These are phyloP conservation scores for Siphlonurus alternatus DNA, from an alignment of 2,888 invertebrate genomes.

Conservation along the genomic window DNA sequence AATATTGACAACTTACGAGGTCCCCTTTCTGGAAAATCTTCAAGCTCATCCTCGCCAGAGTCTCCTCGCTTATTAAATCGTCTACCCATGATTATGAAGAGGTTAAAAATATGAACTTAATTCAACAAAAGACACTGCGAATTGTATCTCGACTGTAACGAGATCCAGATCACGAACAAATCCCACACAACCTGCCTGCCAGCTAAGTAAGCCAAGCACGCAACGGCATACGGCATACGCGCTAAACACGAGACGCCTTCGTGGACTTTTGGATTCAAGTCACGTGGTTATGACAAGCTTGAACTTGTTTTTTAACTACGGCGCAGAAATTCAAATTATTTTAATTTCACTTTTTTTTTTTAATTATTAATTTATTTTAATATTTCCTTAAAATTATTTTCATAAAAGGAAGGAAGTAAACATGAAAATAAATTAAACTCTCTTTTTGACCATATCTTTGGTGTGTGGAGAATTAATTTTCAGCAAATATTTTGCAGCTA, in stretches of 20 bases:
- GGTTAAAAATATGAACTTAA: not conserved
- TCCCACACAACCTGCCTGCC: not conserved
- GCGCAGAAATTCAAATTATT: too few relatives aligned
- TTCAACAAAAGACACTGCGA: not conserved
- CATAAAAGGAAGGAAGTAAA: too few relatives aligned
- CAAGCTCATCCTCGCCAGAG: not conserved
- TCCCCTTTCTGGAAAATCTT: conserved; percentile 29
- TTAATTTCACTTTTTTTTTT: too few relatives aligned
- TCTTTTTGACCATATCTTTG: too few relatives aligned
- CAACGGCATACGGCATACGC: not conserved
- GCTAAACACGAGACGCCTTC: not conserved
- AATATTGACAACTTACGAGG: conserved; percentile 29
- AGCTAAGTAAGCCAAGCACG: too few relatives aligned
- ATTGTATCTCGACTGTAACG: not conserved
- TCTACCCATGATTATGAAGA: not conserved
- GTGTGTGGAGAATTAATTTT: too few relatives aligned
- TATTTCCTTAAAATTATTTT: too few relatives aligned
- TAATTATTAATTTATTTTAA: too few relatives aligned
- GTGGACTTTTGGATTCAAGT: not conserved
- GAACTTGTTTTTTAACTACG: not conserved
- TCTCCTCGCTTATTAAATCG: not conserved
- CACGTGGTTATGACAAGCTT: not conserved
- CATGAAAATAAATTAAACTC: too few relatives aligned
- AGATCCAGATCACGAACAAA: not conserved
- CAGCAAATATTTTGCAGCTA: too few relatives aligned